Percentiles rank a stretch among this genome's conserved stretches.
Conservation (phyloP, 2,888 invertebrate genomes). For the Ferrisia virgata region DNA sequence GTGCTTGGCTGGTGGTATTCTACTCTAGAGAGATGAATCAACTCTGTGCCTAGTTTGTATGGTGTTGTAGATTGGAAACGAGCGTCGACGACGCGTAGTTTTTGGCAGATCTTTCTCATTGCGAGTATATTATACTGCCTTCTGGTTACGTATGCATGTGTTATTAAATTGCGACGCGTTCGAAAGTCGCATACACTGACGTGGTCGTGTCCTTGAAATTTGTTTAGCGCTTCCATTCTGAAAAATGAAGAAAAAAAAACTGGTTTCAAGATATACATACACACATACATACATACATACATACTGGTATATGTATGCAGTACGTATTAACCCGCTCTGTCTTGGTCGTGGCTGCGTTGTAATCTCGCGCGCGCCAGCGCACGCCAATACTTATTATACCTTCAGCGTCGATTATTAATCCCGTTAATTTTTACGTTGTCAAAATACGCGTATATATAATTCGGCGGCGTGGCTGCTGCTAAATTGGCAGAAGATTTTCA, state of each 20-base stretch:
- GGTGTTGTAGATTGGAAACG: neutral
- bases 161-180: neutral
- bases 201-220: conserved; percentile 3
- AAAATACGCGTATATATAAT: neutral
- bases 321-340: no score
- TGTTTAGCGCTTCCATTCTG: conserved; percentile 11
- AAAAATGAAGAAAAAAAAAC: neutral
- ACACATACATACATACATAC: no score
- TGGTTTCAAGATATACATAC: neutral
- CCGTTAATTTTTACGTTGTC: conserved; percentile 4
- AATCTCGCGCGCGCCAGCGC: neutral
- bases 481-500: neutral
- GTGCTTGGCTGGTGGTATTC: neutral
- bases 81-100: neutral
- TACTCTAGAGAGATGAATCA: neutral
- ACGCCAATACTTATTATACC: neutral
- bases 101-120: neutral
- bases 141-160: neutral
- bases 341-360: neutral
- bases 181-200: neutral
- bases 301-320: no score
- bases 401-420: neutral
- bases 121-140: neutral
- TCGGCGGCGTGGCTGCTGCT: neutral
- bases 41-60: neutral